Percentiles rank a stretch among this genome's conserved stretches.
Conservation (phyloP, 2,113 vertebrate species). For the Colinus virginianus region DNA sequence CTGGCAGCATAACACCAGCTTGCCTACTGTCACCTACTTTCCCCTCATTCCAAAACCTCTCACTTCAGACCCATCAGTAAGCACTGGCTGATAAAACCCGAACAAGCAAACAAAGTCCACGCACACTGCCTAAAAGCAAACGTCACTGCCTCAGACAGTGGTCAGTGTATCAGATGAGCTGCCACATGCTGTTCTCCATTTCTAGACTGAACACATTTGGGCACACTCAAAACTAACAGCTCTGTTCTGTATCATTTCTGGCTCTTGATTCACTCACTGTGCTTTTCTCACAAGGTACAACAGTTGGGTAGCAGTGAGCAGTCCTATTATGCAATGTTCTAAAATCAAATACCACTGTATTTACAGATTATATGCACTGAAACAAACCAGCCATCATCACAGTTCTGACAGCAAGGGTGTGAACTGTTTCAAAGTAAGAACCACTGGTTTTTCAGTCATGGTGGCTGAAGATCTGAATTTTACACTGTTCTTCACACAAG, state of each 20-base stretch:
- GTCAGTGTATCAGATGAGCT: not conserved
- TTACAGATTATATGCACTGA: not conserved
- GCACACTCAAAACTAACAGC: not conserved
- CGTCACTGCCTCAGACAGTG: not conserved
- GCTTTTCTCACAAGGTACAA: not conserved
- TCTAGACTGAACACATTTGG: not conserved
- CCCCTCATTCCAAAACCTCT: not conserved
- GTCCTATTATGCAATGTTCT: not conserved
- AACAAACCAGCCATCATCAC: not conserved
- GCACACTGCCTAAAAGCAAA: not conserved
- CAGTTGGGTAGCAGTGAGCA: not conserved
- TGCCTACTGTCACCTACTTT: not conserved
- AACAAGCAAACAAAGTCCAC: constrained; percentile 58
- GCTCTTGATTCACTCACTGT: not conserved
- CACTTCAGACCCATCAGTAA: not conserved
- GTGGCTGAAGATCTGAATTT: not conserved
- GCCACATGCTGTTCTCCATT: not conserved
- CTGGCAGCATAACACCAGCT: not conserved
- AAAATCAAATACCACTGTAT: not conserved
- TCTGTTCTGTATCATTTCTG: not conserved
- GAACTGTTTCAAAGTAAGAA: not conserved
- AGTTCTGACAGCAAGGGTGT: not conserved
- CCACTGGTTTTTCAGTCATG: not conserved
- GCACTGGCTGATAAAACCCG: constrained; percentile 42
- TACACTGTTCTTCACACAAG: not conserved